These are phyloP conservation scores for Botrylloides violaceus DNA, from an alignment of 23 tunicate genomes.

Conservation along the genomic window DNA sequence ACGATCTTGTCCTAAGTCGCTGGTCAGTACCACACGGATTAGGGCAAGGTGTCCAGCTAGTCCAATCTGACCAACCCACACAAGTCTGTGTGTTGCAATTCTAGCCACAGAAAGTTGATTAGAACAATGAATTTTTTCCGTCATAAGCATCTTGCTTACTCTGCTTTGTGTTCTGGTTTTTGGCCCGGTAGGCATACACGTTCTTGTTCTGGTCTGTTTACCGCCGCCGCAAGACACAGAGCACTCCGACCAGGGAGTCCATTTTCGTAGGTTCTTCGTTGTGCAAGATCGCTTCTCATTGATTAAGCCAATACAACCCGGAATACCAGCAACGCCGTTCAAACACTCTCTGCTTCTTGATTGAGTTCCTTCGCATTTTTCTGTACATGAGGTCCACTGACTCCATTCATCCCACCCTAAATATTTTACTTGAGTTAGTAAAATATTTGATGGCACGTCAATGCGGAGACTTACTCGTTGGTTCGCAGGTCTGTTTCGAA, in stretches of 20 bases:
- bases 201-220: neutral
- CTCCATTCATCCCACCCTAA: conserved; percentile 35
- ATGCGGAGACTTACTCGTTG: conserved; percentile 23
- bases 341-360: conserved; percentile 13
- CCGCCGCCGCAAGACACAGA: conserved; percentile 22
- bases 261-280: neutral
- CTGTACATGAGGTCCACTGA: conserved; percentile 13
- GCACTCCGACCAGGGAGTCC: conserved; percentile 17
- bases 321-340: conserved; percentile 4
- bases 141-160: neutral
- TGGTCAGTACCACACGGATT: conserved; percentile 8
- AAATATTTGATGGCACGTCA: too few relatives aligned
- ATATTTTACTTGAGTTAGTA: too few relatives aligned
- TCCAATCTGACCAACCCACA: neutral
- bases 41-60: conserved; percentile 14
- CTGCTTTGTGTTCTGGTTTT: neutral
- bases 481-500: conserved; percentile 13
- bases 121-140: too few relatives aligned
- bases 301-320: conserved; percentile 21
- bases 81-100: conserved; percentile 1
- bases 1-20: conserved; percentile 2
- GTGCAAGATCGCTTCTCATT: conserved; percentile 23
- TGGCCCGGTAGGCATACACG: neutral
- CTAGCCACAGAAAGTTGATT: neutral
- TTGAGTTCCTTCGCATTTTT: conserved; percentile 24